Percentiles rank a stretch among this genome's conserved stretches.
phyloP scores from a whole-genome alignment of 2,797 vertebrate genomes.

The Mus minutoides region DNA sequence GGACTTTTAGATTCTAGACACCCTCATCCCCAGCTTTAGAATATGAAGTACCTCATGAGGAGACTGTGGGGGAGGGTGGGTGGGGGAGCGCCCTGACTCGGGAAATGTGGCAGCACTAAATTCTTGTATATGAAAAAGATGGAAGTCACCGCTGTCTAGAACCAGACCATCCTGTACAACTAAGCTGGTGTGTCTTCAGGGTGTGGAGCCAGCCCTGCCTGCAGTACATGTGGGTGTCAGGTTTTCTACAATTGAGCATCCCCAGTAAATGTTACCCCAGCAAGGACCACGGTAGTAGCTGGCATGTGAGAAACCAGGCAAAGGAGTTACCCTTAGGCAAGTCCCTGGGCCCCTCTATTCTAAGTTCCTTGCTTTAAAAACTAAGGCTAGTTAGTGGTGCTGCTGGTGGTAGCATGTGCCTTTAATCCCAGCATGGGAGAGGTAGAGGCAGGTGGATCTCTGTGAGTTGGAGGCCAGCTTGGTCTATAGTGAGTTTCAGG shows the following conservation, averaged over 20 bases:
- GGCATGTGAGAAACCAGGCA: not conserved
- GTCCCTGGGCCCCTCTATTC: not conserved
- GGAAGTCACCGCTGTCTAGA: not conserved
- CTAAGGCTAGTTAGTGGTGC: not conserved
- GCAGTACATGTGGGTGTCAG: not conserved
- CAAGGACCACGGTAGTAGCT: not conserved
- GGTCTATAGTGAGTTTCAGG: not conserved
- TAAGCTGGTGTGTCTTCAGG: not conserved
- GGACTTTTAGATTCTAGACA: not conserved
- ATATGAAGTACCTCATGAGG: not conserved
- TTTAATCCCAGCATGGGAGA: not conserved
- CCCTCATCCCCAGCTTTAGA: not conserved
- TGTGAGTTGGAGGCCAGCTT: not conserved
- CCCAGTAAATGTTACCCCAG: not conserved
- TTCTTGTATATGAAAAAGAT: not conserved
- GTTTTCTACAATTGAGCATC: not conserved
- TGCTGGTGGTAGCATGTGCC: not conserved
- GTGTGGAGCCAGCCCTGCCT: not conserved
- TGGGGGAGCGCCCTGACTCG: no score
- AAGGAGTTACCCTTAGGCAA: not conserved
- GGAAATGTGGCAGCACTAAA: not conserved
- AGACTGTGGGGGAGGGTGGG: not conserved
- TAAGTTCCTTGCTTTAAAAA: conserved; percentile 12
- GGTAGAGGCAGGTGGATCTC: not conserved
- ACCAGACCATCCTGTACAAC: not conserved